These are phyloP conservation scores for Drosophila nigromelanica DNA, from an alignment of 1,140 invertebrate genomes.

Conservation along the genomic window DNA sequence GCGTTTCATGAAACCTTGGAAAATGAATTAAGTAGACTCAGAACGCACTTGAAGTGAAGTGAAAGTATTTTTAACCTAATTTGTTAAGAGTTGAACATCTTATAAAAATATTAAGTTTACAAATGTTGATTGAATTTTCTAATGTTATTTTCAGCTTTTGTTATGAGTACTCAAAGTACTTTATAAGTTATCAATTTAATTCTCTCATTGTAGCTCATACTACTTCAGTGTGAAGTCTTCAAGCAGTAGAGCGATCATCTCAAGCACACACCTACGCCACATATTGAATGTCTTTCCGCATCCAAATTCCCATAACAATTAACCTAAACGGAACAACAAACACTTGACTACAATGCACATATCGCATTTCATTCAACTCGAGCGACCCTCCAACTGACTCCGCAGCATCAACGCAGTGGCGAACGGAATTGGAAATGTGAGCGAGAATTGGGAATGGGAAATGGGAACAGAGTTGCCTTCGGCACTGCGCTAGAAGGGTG, in stretches of 20 bases:
- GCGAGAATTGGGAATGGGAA: conserved; percentile 10
- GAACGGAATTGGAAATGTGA: background rate
- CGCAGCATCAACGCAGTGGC: conserved; percentile 33
- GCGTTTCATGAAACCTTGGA: too few species aligned
- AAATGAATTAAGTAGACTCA: too few species aligned
- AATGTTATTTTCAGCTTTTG: too few species aligned
- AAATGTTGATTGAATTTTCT: too few species aligned
- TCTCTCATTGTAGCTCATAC: too few species aligned
- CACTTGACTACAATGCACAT: conserved; percentile 77
- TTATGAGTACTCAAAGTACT: too few species aligned
- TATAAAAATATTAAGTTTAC: too few species aligned
- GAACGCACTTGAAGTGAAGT: too few species aligned
- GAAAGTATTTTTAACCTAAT: too few species aligned
- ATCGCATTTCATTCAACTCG: conserved; percentile 59
- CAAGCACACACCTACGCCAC: conserved; percentile 5
- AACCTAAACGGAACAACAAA: conserved; percentile 79
- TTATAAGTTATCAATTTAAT: too few species aligned
- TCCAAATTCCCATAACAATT: conserved; percentile 82
- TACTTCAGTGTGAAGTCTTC: background rate
- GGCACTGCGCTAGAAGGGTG: conserved; percentile 83
- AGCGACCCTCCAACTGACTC: conserved; percentile 34
- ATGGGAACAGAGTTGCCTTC: conserved; percentile 54
- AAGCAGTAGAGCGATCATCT: conserved; percentile 21
- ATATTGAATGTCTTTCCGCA: conserved; percentile 18
- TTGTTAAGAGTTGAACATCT: too few species aligned